Conservation (phyloP, 2,113 vertebrate species). For the Eptesicus fuscus region DNA sequence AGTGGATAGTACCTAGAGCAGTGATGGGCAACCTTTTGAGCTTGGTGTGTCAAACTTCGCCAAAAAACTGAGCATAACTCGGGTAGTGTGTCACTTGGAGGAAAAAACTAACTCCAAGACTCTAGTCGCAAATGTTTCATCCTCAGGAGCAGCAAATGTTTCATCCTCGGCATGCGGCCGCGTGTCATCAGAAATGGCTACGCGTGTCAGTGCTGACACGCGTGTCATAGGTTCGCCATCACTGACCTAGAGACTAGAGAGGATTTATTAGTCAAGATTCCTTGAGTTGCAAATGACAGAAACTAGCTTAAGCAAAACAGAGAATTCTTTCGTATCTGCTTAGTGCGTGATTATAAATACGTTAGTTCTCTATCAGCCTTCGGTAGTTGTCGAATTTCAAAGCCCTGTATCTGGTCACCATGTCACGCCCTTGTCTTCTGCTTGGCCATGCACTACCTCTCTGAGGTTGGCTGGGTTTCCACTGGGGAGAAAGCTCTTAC, state of each 20-base stretch:
- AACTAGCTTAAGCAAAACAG: background rate
- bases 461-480: background rate
- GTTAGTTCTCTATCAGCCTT: background rate
- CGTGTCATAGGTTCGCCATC: too few species aligned
- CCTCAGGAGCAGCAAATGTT: too few species aligned
- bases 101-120: too few species aligned
- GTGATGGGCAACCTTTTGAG: too few species aligned
- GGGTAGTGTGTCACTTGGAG: too few species aligned
- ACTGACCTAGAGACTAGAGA: background rate
- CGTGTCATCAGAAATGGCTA: too few species aligned
- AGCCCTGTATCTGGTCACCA: background rate
- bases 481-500: background rate
- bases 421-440: background rate
- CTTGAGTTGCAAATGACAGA: background rate
- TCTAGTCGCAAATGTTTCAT: too few species aligned
- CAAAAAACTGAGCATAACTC: too few species aligned
- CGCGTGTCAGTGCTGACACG: too few species aligned
- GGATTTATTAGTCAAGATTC: background rate
- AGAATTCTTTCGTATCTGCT: background rate
- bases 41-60: too few species aligned
- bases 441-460: background rate
- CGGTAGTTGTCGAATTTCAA: background rate
- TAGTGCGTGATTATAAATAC: background rate
- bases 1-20: background rate
- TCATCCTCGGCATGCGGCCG: too few species aligned